Evolutionary conservation across 2,888 invertebrate genomes (phyloP), one percentile per base, ranked within the genome.

Genomic region (Hirtodrosophila histrioides): DNA sequence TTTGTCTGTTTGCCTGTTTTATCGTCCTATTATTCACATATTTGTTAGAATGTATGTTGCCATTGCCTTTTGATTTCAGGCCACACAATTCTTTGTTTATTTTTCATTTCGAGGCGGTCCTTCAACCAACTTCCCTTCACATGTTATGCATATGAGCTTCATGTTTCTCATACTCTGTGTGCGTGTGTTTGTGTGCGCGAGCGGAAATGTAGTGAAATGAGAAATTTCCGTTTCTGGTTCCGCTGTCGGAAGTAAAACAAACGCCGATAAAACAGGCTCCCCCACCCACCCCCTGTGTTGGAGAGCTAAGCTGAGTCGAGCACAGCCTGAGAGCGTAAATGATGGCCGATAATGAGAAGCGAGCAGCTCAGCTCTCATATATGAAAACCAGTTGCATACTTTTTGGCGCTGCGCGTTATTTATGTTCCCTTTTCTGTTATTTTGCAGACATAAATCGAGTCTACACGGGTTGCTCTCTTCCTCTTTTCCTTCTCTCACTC

Each of bases 181-280:
- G 10, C 53, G 43, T 53, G 40, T 60, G 31, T 56, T 45, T 43
- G 35, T 54, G 54, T 33, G 48, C 49, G 50, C 51, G 43, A 54
- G 64, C 85, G 86, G 86, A 86, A 86, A 84, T 86, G 85, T 86
- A 79, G 78, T 76, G 81, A 79, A 83, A 86, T 83, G 83, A 83
- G 86, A 86, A 86, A 85, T 86, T 86, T 86, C 86, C 86, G 85
- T 73, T 86, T 83, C 86, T 85, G 86, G 78, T 85, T 86, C 83
- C 86, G 85, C 69, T 74, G 81, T 78, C 86, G 86, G 85, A 85
- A 85, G 78, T 85, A 85, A 84, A 84, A 84, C 84, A 84, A 85
- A 83, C 77, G 78, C 79, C 80, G 79, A 84, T 84, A 85, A 84
- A 84, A 79, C 81, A 75, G 62, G 65, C 67, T 17, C 50, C 50